A percentile compares a stretch with the other conserved stretches of the same genome.
Evolutionary conservation across 2,797 vertebrate genomes (phyloP).

Genomic region (Sebastes vulpes): DNA sequence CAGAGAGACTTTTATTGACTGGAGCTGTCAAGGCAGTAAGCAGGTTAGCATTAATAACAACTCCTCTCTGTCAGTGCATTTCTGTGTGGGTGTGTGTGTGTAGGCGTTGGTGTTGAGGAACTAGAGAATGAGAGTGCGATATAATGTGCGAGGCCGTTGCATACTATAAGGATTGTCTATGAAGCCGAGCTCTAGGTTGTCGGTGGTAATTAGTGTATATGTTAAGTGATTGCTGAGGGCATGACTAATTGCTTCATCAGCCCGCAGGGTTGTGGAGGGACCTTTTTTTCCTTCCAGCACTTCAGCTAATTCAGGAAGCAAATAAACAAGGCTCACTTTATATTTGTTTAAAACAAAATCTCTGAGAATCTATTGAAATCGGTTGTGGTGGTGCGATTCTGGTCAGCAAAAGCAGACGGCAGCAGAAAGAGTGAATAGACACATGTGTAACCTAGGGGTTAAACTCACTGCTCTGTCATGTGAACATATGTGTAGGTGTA

Average conservation of each 20-base stretch:
- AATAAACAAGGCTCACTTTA: background rate
- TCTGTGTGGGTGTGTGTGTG: conserved; percentile 34
- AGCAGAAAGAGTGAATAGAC: background rate
- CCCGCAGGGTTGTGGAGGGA: conserved; percentile 58
- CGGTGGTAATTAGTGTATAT: conserved; percentile 72
- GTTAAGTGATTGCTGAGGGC: conserved; percentile 72
- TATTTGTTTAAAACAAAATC: background rate
- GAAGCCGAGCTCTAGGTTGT: conserved; percentile 43
- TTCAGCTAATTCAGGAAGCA: conserved; percentile 18
- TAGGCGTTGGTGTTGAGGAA: conserved; percentile 41
- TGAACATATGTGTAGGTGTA: background rate
- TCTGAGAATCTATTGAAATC: background rate
- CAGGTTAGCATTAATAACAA: conserved; percentile 46
- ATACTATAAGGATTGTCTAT: conserved; percentile 50
- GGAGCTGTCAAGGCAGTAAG: conserved; percentile 40
- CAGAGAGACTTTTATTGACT: conserved; percentile 29
- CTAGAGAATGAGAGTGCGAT: conserved; percentile 11
- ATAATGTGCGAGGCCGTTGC: conserved; percentile 10
- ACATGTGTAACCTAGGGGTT: background rate
- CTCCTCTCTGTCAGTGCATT: conserved; percentile 22
- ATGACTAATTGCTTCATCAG: conserved; percentile 70
- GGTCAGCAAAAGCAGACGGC: background rate
- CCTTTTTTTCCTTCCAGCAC: background rate
- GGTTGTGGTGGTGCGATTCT: background rate
- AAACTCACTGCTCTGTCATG: background rate